Evolutionary conservation across 2,113 vertebrate genomes (phyloP).

Genomic region (Macaca mulatta): DNA sequence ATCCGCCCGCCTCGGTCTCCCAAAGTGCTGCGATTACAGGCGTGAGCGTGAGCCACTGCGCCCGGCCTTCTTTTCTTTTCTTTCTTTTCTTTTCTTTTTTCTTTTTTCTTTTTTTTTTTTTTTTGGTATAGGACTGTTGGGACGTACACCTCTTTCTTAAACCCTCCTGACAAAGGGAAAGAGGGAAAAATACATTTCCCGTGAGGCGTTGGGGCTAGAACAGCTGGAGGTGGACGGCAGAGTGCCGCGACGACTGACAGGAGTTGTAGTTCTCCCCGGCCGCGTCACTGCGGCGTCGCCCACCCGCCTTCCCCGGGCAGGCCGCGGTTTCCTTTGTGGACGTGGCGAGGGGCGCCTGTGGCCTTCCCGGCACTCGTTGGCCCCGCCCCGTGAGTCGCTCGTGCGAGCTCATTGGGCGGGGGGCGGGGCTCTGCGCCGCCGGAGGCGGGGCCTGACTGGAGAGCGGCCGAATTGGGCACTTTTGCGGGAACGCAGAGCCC

Average conservation of each 20-base stretch:
- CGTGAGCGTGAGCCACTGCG: too few relatives aligned
- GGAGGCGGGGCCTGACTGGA: constrained; percentile 28
- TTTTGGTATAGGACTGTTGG: too few relatives aligned
- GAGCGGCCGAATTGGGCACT: background rate
- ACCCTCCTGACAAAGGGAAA: background rate
- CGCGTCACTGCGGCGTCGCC: background rate
- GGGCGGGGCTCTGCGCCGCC: background rate
- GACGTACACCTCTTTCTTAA: background rate
- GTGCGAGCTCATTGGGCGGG: background rate
- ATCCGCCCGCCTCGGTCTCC: too few relatives aligned
- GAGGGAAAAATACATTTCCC: constrained; percentile 30
- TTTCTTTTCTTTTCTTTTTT: too few relatives aligned
- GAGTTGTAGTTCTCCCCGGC: constrained; percentile 31
- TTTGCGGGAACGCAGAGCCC: background rate
- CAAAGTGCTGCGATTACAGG: too few relatives aligned
- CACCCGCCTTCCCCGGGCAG: background rate
- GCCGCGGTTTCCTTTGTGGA: constrained; percentile 34
- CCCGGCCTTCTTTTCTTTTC: too few relatives aligned
- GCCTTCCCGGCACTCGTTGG: rapidly evolving
- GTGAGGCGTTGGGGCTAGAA: background rate
- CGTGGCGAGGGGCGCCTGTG: constrained; percentile 59
- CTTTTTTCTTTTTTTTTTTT: too few relatives aligned
- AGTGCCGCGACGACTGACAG: background rate
- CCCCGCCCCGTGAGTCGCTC: background rate
- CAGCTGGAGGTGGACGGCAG: background rate